Evolutionary conservation across 2,113 vertebrate genomes (phyloP), one percentile per base, ranked within the genome.

Genomic region (Bufo bufo): DNA sequence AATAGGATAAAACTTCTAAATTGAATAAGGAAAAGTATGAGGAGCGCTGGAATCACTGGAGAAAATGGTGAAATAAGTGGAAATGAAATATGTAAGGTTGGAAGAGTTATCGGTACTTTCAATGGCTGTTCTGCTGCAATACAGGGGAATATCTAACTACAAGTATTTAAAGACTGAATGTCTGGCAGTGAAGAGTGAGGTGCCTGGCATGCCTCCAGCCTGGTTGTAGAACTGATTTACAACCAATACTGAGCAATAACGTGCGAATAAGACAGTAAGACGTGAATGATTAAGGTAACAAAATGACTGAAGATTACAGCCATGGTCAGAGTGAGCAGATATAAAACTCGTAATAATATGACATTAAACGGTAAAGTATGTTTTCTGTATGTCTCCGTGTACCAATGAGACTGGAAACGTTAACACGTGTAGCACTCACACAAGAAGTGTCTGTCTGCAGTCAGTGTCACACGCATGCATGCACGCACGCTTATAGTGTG

Each of bases 281-380:
- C 43, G 65, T 45, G 49, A 72, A 45, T 61, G 47, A 54, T 85
- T 58, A 72, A 84, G n/a, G 17, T 52, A 84, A 66, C n/a, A 84
- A 72, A 84, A 72, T 17, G 63, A 66, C 65, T 77, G 19, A 69
- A 23, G 45, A 84, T 43, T 20, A 71, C 90, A 89, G 89, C 52
- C 88, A 89, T 90, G 23, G 82, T 59, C 58, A 75, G 54, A 85
- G 47, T 58, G 72, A 85, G 72, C 33, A 33, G 54, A 85, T 59
- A 50, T 74, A 85, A 85, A 85, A 56, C 20, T 3, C 33, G 23
- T 6, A 47, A 61, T 61, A 81, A 61, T 82, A 20, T 82, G 43
- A 59, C 54, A 58, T 56, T 59, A 45, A 16, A 81, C 19, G 66
- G 59, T 19, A 17, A 84, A 69, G 47, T 69, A 49, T 52, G 49